Base-by-base conservation (phyloP, 2,888 invertebrate species). In the Entomobrya multifasciata region DNA sequence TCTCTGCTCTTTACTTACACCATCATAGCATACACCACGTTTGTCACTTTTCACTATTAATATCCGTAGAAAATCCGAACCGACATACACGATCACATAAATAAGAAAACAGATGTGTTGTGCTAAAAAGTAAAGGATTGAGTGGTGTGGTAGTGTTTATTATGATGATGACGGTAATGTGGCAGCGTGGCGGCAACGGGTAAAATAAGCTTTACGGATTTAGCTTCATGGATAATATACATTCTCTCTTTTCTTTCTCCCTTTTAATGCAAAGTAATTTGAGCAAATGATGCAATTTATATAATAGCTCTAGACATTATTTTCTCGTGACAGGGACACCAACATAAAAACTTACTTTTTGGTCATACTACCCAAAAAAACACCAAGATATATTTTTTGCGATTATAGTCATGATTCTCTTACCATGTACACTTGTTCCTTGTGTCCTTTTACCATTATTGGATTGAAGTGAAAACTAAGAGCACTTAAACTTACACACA, bases 241-340 rank as follows among this genome's bases (percentile, higher is more conserved):
- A 60, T 36, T 4, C 60, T 20, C 65, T 67, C 65, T 10, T 27
- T 41, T 74, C 25, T 17, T 52, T 62, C 15, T 79, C 30, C 67
- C 22, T n/a, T 20, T 47, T 78, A 78, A 67, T 79, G 67, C 22
- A 79, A 79, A 27, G 67, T 79, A 79, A 79, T 79, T 79, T 79
- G 79, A 79, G 67, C 65, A 79, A 81, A 81, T 81, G 82, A 82
- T 74, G 82, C 74, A 82, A 82, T 82, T 82, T 82, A 74, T 82
- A 74, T 72, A 82, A 82, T 82, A 44, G 74, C 74, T 57, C 30
- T n/a, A 41, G 49, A 72, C 74, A 82, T 82, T 82, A 82, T 74
- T 82, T 62, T 62, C 82, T 82, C 82, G 82, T 82, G 82, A 82
- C 82, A 82, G 82, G 60, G 74, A 74, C 74, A 82, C 74, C 70